Evolutionary conservation across 2,888 invertebrate species (phyloP), one percentile per base, ranked within the genome.

Genomic region (Drosophila engyochracea): DNA sequence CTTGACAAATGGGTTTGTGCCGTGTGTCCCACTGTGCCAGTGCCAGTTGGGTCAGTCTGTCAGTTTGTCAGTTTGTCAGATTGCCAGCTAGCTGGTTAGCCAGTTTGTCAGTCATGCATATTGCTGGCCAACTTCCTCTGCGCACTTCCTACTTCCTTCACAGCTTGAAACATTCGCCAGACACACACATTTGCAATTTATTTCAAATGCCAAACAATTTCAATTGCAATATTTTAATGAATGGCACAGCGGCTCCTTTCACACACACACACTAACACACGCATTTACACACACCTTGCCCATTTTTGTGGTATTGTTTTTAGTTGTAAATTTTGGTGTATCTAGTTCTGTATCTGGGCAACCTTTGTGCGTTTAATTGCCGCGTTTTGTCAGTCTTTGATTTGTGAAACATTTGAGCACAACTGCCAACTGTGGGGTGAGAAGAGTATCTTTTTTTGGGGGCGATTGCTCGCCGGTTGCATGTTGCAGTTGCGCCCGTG

Each of bases 131-230:
- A 79, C 76, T 79, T 79, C 80, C 79, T 79, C 44, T 73, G 71
- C 83, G 62, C 74, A 78, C 80, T 84, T 88, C 85, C 84, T 82
- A 85, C 87, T 89, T 89, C 88, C 88, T 89, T 66, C 82, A 63
- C 88, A 83, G 82, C 76, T 62, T 80, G 85, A 74, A 53, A 59
- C 75, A 59, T 81, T 57, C 67, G 59, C 53, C 51, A 82, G 82
- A 83, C 87, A 82, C 86, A 82, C 86, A 81, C 82, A 85, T 89
- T 88, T 75, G 87, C 90, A 89, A 89, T 88, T 89, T 79, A 90
- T 88, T 88, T 85, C 76, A 78, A 88, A 88, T 88, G 77, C 82
- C 85, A 82, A 83, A 67, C 83, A 83, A 85, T 87, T 76, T 83
- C 81, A 83, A 87, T 83, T 86, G 77, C 79, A 74, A 82, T 81